Evolutionary conservation across 2,888 invertebrate genomes (phyloP).

Genomic region (Drosophila peninsularis): DNA sequence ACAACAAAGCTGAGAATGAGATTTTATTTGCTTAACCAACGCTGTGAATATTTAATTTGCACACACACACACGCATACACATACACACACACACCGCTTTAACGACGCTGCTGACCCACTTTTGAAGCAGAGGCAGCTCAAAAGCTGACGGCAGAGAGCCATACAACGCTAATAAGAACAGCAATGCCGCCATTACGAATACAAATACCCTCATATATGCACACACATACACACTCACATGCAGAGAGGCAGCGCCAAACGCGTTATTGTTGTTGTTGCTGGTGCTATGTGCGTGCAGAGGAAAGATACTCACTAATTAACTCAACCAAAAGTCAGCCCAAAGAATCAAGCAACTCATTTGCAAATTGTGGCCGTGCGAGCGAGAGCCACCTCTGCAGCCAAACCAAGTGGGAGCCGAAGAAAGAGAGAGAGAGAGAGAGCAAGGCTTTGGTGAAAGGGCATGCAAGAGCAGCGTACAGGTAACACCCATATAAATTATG

Average conservation of each 20-base stretch:
- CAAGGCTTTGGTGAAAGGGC: constrained; percentile 51
- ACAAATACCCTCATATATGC: constrained; percentile 51
- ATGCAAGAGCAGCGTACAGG: constrained; percentile 32
- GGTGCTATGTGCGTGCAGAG: constrained; percentile 66
- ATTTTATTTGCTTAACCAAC: constrained; percentile 77
- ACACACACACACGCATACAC: constrained; percentile 50
- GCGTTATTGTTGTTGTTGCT: constrained; percentile 50
- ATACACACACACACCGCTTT: constrained; percentile 44
- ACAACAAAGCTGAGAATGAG: constrained; percentile 64
- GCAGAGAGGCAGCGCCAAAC: constrained; percentile 42
- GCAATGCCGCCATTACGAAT: constrained; percentile 71
- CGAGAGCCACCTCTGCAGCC: constrained; percentile 5
- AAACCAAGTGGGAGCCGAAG: constrained; percentile 5
- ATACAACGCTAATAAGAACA: constrained; percentile 69
- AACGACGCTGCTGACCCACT: constrained; percentile 78
- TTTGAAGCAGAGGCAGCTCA: constrained; percentile 61
- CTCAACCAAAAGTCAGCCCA: constrained; percentile 68
- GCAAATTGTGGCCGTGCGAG: constrained; percentile 66
- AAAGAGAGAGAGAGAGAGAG: constrained; percentile 11
- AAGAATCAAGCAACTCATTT: constrained; percentile 73
- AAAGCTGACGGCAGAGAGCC: constrained; percentile 61
- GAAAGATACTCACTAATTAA: constrained; percentile 80
- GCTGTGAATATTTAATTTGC: constrained; percentile 80
- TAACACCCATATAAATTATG: constrained; percentile 68
- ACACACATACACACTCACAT: constrained; percentile 15